A percentile compares a stretch with the other conserved stretches of the same genome.
phyloP scores from a whole-genome alignment of 2,113 vertebrate genomes.

The Ascaphus truei region DNA sequence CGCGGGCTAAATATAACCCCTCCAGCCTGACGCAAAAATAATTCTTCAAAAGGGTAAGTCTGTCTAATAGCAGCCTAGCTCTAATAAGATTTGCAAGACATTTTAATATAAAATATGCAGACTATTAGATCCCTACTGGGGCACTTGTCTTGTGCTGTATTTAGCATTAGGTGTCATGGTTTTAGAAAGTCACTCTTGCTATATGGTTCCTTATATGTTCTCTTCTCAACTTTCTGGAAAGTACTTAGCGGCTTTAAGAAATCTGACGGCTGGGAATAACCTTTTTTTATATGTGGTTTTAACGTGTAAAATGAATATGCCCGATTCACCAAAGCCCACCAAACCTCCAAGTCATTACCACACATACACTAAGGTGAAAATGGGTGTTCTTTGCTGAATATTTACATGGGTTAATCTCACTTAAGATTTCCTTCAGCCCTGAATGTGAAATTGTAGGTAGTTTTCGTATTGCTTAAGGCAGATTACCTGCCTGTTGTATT shows the following conservation, averaged over 20 bases:
- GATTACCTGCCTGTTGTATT: neutral
- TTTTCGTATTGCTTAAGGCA: neutral
- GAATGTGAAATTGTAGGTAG: too few relatives aligned
- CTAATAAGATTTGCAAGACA: constrained; percentile 28
- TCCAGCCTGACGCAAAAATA: constrained; percentile 30
- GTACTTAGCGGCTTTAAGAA: neutral
- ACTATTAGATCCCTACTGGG: constrained; percentile 27
- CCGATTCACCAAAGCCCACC: too few relatives aligned
- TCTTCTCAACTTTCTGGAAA: neutral
- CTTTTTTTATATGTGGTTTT: too few relatives aligned
- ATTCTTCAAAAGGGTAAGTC: constrained; percentile 35
- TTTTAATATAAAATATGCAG: constrained; percentile 35
- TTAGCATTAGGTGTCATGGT: constrained; percentile 11
- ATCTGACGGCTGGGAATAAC: neutral
- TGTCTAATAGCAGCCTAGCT: constrained; percentile 25
- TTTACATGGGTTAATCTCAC: too few relatives aligned
- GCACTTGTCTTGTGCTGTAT: constrained; percentile 22
- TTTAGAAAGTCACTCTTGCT: constrained; percentile 17
- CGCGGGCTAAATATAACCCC: constrained; percentile 29
- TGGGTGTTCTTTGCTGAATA: too few relatives aligned
- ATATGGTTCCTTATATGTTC: constrained; percentile 3
- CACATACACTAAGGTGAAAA: too few relatives aligned
- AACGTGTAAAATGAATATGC: too few relatives aligned
- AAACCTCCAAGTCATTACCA: too few relatives aligned
- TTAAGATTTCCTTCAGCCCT: too few relatives aligned